A percentile compares a stretch with the other conserved stretches of the same genome.
Evolutionary conservation across 2,888 invertebrate species (phyloP).

Genomic region (Microdon myrmicae): DNA sequence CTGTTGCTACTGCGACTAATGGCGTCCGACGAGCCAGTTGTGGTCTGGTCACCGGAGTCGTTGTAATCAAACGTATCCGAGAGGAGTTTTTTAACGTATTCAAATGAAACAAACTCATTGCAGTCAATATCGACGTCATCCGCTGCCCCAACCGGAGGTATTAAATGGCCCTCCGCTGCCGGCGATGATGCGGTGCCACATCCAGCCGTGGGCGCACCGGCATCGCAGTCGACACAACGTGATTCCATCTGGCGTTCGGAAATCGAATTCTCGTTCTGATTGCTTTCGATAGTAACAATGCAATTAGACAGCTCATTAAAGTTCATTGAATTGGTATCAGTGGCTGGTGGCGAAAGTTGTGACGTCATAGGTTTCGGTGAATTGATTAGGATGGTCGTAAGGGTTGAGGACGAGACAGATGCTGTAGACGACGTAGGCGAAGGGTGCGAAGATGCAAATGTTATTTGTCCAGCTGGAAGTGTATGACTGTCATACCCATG

Average conservation of each 20-base stretch:
- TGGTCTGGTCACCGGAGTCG: constrained; percentile 43
- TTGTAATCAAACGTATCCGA: constrained; percentile 61
- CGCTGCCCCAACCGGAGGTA: constrained; percentile 11
- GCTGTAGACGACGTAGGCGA: constrained; percentile 4
- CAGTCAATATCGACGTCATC: constrained; percentile 29
- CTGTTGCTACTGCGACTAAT: constrained; percentile 5
- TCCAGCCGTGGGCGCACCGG: constrained; percentile 16
- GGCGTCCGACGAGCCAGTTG: not conserved
- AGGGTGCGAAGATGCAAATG: constrained; percentile 28
- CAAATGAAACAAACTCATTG: constrained; percentile 66
- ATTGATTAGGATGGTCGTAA: constrained; percentile 19
- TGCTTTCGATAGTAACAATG: constrained; percentile 66
- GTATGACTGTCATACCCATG: constrained; percentile 5
- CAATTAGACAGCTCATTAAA: constrained; percentile 68
- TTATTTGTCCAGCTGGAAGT: constrained; percentile 12
- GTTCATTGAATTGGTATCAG: constrained; percentile 66
- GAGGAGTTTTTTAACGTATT: constrained; percentile 66
- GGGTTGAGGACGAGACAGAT: constrained; percentile 3
- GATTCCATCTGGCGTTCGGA: constrained; percentile 51
- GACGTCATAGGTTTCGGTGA: constrained; percentile 35
- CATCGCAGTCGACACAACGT: constrained; percentile 15
- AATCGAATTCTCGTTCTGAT: constrained; percentile 58
- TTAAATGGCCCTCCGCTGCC: constrained; percentile 8
- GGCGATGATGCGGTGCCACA: constrained; percentile 19
- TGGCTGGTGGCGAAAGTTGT: constrained; percentile 15